Evolutionary conservation across 2,888 invertebrate genomes (phyloP).

Genomic region (Xylophagus ater): DNA sequence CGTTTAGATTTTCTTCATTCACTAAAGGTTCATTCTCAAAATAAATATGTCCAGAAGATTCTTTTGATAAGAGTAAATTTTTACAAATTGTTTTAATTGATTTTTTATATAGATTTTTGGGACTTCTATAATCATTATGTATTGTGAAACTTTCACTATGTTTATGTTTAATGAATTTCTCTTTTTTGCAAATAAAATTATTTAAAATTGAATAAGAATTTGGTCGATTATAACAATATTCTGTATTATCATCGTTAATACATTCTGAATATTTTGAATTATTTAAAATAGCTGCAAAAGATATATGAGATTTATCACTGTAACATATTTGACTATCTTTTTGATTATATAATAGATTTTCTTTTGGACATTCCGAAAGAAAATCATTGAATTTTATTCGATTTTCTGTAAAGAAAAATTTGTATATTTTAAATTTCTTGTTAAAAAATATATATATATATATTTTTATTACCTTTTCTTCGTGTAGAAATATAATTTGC

Average conservation of each 20-base stretch:
- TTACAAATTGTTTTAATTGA: not conserved
- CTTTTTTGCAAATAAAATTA: too few relatives aligned
- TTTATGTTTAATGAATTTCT: too few relatives aligned
- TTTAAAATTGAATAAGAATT: too few relatives aligned
- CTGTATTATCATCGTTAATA: not conserved
- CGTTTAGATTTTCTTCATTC: conserved; percentile 38
- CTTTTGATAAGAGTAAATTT: not conserved
- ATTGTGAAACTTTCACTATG: too few relatives aligned
- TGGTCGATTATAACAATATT: conserved; percentile 8
- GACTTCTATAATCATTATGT: conserved; percentile 3
- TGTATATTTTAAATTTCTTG: conserved; percentile 1
- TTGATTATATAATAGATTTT: too few relatives aligned
- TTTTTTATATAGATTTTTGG: not conserved
- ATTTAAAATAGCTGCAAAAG: conserved; percentile 7
- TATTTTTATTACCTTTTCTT: conserved; percentile 11
- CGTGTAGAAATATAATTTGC: conserved; percentile 22
- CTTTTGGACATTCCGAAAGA: conserved; percentile 4
- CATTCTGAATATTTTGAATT: conserved; percentile 8
- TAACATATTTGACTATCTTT: not conserved
- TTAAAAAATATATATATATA: too few relatives aligned
- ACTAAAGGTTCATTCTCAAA: conserved; percentile 17
- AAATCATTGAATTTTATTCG: conserved; percentile 1
- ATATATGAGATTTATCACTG: conserved; percentile 6
- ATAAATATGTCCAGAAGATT: conserved; percentile 4
- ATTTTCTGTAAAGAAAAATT: conserved; percentile 4